Evolutionary conservation across 2,113 vertebrate genomes (phyloP).

Genomic region (Heliornis fulica): DNA sequence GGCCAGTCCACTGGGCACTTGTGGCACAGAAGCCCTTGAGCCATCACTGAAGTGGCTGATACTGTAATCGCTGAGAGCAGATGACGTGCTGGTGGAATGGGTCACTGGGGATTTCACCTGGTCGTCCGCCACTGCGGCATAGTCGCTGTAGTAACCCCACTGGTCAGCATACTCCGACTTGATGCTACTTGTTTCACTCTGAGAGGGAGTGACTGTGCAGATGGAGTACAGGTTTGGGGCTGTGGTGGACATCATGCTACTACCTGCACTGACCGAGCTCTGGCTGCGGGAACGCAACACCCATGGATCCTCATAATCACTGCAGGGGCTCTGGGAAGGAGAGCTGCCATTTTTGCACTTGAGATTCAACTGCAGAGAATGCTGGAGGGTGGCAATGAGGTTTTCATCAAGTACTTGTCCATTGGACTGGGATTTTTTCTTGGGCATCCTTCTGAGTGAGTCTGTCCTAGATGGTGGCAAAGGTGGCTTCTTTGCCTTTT

Average conservation of each 20-base stretch:
- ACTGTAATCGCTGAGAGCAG: constrained; percentile 66
- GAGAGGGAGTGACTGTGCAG: constrained; percentile 87
- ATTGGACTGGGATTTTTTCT: constrained; percentile 75
- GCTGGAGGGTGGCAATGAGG: constrained; percentile 90
- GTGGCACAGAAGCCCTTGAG: constrained; percentile 59
- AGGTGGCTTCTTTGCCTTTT: constrained; percentile 92
- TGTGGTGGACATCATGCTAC: constrained; percentile 84
- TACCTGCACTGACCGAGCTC: constrained; percentile 85
- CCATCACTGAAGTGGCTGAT: constrained; percentile 66
- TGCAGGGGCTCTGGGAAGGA: constrained; percentile 91
- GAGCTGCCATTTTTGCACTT: constrained; percentile 82
- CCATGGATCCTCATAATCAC: constrained; percentile 95
- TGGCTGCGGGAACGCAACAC: constrained; percentile 89
- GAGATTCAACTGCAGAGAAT: constrained; percentile 88
- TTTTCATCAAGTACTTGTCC: constrained; percentile 86
- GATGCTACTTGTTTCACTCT: constrained; percentile 93
- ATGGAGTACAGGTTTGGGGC: constrained; percentile 83
- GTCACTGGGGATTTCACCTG: constrained; percentile 67
- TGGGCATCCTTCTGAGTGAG: constrained; percentile 85
- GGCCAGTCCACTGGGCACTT: constrained; percentile 50
- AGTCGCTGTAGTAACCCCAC: constrained; percentile 93
- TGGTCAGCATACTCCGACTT: constrained; percentile 91
- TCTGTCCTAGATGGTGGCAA: constrained; percentile 91
- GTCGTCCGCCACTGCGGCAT: constrained; percentile 72
- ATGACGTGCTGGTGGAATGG: constrained; percentile 30